Conservation (phyloP, 2,797 vertebrate species). For the Sebastes matsubarae region DNA sequence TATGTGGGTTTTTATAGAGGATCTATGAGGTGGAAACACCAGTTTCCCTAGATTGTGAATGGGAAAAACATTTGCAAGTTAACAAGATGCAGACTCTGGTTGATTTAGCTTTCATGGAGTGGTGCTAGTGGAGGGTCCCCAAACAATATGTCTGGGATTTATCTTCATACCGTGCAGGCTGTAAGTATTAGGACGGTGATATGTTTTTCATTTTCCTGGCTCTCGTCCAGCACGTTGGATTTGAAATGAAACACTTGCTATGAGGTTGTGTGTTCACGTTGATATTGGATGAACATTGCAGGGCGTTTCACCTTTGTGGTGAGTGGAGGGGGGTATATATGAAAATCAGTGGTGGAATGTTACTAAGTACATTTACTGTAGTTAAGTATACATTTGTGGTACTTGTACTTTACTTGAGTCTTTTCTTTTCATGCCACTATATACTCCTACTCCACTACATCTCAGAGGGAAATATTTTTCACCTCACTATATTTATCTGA, state of each 20-base stretch:
- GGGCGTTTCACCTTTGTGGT: background rate
- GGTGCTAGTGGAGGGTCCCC: background rate
- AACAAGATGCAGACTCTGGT: conserved; percentile 13
- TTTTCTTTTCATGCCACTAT: no score
- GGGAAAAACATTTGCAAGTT: conserved; percentile 6
- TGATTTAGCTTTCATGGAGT: conserved; percentile 21
- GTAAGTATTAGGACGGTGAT: conserved; percentile 20
- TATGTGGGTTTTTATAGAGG: background rate
- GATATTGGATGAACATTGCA: background rate
- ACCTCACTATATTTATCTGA: no score
- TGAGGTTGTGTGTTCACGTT: background rate
- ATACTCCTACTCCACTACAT: no score
- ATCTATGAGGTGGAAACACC: background rate
- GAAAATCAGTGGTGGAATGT: background rate
- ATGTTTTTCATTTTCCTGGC: conserved; percentile 30
- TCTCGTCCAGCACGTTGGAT: conserved; percentile 20
- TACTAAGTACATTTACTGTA: no score
- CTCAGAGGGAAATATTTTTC: no score
- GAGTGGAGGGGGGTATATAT: background rate
- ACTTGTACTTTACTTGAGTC: no score
- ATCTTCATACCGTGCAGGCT: conserved; percentile 15
- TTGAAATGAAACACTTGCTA: conserved; percentile 51
- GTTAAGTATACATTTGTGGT: no score
- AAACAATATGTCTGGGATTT: conserved; percentile 38
- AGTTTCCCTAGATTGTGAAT: background rate